Evolutionary conservation across 1,140 invertebrate genomes (phyloP).

Genomic region (Temnothorax curvispinosus): DNA sequence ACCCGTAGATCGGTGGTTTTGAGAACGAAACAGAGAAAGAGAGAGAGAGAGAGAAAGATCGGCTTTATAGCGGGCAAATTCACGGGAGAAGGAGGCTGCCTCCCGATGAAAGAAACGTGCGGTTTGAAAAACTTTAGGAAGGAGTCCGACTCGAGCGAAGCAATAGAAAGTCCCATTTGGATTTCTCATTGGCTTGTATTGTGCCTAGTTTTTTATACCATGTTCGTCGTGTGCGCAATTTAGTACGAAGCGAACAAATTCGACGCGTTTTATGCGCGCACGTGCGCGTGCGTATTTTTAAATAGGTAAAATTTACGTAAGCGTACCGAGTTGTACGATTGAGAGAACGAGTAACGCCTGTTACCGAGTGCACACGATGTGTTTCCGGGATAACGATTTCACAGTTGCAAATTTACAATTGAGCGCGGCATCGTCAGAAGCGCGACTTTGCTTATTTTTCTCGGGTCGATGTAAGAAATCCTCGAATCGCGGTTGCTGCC

Average conservation of each 20-base stretch:
- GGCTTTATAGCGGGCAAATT: neutral
- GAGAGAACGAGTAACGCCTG: neutral
- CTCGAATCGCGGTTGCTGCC: neutral
- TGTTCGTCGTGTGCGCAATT: constrained; percentile 49
- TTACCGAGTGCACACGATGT: neutral
- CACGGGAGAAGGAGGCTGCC: neutral
- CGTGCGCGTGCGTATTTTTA: constrained; percentile 21
- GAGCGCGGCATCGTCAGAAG: neutral
- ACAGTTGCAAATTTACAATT: neutral
- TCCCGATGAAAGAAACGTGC: neutral
- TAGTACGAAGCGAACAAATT: constrained; percentile 18
- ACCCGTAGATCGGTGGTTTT: neutral
- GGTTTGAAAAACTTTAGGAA: neutral
- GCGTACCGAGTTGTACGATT: neutral
- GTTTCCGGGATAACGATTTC: constrained; percentile 7
- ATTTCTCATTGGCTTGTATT: constrained; percentile 62
- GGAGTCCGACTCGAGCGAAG: constrained; percentile 33
- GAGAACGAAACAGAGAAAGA: neutral
- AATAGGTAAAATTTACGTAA: constrained; percentile 39
- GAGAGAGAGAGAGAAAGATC: neutral
- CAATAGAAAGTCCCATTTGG: constrained; percentile 54
- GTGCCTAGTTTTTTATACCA: constrained; percentile 78
- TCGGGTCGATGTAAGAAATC: neutral
- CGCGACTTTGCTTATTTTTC: neutral
- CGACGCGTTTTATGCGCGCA: neutral